Evolutionary conservation across 2,888 invertebrate species (phyloP), one percentile per base, ranked within the genome.

Genomic region (Cordilura impudica): DNA sequence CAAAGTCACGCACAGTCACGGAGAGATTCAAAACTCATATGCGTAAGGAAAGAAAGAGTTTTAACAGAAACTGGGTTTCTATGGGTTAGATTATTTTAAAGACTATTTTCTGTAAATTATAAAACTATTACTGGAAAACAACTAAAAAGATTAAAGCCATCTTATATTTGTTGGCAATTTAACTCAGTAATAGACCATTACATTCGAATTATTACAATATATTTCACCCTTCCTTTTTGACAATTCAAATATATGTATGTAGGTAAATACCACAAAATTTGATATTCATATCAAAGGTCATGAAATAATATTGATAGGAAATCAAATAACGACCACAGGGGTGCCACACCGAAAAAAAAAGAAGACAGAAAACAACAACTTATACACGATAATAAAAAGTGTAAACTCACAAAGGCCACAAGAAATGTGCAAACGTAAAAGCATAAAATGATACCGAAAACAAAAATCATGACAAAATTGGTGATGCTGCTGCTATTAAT

Each of bases 331-430:
- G 69, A 47, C 73, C 35, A 35, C 69, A 23, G 65, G 78, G 78
- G 78, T 65, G 70, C 70, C 65, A 60, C n/a, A 63, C 29, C 63
- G 16, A 16, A 19, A 49, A 63, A 63, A 21, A 16, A 54, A 8
- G 31, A n/a, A 21, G 43, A 39, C 5, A 4, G 23, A 75, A 18
- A 71, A 58, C n/a, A n/a, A n/a, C 23, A 43, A 43, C 19, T n/a
- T 6, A 58, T 71, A 49, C 35, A 35, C 14, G 60, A 65, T 43
- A 65, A 67, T 31, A 78, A 69, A 35, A 18, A 39, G 49, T 51
- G 31, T 74, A 79, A 71, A 79, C n/a, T 71, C 74, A 54, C 71
- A 74, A 75, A 71, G 67, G 51, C 79, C 75, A 69, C 79, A 72
- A 79, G 45, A 23, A 63, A 70, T 73, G 56, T 65, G 14, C 43